phyloP scores from a whole-genome alignment of 1,140 invertebrate genomes.

The Archivesica marissinica region DNA sequence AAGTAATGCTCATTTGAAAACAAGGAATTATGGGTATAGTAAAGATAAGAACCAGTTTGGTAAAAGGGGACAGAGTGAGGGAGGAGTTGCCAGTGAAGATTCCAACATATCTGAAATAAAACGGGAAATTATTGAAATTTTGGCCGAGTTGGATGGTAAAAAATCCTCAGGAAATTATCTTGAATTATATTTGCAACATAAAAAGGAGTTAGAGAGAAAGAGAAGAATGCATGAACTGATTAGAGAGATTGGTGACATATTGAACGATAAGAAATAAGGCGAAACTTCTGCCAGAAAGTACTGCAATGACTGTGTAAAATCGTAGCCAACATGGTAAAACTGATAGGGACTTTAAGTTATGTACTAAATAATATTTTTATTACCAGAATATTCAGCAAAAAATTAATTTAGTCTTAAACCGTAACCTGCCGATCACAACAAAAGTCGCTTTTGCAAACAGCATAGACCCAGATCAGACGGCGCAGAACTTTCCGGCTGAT shows the following conservation, averaged over 20 bases:
- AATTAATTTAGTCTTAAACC: too few species aligned
- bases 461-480: too few species aligned
- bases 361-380: too few species aligned
- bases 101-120: neutral
- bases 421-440: too few species aligned
- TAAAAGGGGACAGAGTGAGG: constrained; percentile 4
- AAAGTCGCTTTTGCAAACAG: too few species aligned
- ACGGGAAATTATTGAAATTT: constrained; percentile 28
- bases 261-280: constrained; percentile 10
- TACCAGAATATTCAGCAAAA: too few species aligned
- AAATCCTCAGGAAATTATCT: neutral
- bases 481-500: too few species aligned
- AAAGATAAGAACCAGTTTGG: neutral
- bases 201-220: constrained; percentile 25
- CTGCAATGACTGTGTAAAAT: too few species aligned
- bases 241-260: neutral
- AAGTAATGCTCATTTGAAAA: neutral
- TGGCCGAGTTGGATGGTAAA: neutral
- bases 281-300: too few species aligned
- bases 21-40: neutral
- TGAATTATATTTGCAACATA: neutral
- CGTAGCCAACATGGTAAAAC: too few species aligned
- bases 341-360: too few species aligned
- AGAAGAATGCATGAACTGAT: constrained; percentile 3
- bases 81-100: neutral